phyloP scores from a whole-genome alignment of 2,888 invertebrate genomes.

The Chymomyza procnemis region DNA sequence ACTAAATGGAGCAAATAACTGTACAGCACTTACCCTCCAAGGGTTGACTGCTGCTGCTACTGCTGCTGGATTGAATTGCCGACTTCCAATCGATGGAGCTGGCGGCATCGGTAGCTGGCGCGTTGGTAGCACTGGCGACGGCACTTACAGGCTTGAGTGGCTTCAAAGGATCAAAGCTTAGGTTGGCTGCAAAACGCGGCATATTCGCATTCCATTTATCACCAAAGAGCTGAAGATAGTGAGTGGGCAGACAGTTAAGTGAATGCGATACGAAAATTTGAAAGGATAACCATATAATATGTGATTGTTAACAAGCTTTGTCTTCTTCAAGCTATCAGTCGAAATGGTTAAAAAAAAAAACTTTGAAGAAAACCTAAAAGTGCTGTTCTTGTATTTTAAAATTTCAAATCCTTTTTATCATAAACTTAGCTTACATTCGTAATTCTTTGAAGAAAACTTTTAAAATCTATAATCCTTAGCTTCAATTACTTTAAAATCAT shows the following conservation, averaged over 20 bases:
- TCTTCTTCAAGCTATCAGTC: too few species aligned
- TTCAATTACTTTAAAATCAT: too few species aligned
- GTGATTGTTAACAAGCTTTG: too few species aligned
- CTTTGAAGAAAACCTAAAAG: too few species aligned
- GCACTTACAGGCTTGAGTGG: slow-evolving; percentile 82
- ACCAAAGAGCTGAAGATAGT: slow-evolving; percentile 84
- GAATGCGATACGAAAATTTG: not conserved
- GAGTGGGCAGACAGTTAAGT: not conserved
- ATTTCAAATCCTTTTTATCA: too few species aligned
- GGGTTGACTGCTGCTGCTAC: slow-evolving; percentile 67
- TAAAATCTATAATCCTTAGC: too few species aligned
- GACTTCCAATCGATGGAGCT: slow-evolving; percentile 3
- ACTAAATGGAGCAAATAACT: slow-evolving; percentile 43
- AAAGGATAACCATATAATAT: not conserved
- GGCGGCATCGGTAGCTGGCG: slow-evolving; percentile 9
- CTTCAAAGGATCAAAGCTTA: slow-evolving; percentile 87
- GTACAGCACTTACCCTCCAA: slow-evolving; percentile 81
- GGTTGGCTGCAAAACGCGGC: slow-evolving; percentile 92
- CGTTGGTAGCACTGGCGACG: slow-evolving; percentile 18
- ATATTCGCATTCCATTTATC: slow-evolving; percentile 89
- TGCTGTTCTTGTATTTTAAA: too few species aligned
- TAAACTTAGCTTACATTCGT: too few species aligned
- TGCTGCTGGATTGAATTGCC: slow-evolving; percentile 9
- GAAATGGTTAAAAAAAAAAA: too few species aligned
- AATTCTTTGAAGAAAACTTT: too few species aligned